Evolutionary conservation across 2,113 vertebrate species (phyloP).

Genomic region (Neoarius graeffei): DNA sequence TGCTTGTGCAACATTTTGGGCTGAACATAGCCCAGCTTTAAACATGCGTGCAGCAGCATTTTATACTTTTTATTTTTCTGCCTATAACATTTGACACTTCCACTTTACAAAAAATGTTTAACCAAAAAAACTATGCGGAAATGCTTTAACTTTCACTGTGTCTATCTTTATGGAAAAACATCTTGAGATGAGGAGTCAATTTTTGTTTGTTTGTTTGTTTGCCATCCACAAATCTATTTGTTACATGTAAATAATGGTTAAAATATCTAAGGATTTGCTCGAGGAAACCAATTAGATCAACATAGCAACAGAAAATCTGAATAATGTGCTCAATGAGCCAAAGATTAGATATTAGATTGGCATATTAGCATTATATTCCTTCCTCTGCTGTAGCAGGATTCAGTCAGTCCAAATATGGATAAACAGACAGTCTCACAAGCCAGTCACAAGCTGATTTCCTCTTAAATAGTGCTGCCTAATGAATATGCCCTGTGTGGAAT

Average conservation of each 20-base stretch:
- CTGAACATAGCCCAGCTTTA: neutral
- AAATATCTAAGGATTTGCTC: neutral
- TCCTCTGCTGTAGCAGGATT: constrained; percentile 5
- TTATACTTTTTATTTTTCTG: neutral
- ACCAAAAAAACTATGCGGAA: neutral
- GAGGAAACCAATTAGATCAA: neutral
- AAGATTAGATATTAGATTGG: neutral
- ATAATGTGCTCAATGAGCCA: neutral
- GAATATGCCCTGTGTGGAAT: constrained; percentile 18
- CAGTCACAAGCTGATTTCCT: constrained; percentile 37
- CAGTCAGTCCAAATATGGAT: neutral
- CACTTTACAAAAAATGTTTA: neutral
- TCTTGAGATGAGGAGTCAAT: neutral
- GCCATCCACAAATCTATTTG: neutral
- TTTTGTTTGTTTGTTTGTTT: neutral
- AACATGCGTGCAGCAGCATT: neutral
- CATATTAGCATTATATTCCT: neutral
- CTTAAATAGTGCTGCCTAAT: constrained; percentile 31
- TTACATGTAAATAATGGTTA: neutral
- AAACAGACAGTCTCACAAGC: constrained; percentile 27
- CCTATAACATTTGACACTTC: neutral
- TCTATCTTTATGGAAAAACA: neutral
- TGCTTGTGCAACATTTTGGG: neutral
- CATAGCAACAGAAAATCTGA: neutral
- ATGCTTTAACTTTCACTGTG: neutral